Evolutionary conservation across 1,140 invertebrate species (phyloP).

Genomic region (Oedothorax gibbosus): DNA sequence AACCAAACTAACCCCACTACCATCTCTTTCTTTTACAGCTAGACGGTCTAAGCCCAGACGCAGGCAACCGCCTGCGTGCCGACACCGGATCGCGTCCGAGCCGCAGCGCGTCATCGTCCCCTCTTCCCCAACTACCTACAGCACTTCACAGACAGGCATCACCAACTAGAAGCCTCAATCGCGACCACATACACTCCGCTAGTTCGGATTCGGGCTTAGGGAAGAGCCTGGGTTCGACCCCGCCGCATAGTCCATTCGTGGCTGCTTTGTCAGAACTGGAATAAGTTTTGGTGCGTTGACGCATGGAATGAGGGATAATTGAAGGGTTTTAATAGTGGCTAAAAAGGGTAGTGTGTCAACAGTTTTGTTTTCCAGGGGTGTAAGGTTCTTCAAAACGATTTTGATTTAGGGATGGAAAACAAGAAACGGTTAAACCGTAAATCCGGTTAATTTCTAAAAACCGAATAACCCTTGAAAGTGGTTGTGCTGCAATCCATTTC

Average conservation of each 20-base stretch:
- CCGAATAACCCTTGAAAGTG: too few relatives aligned
- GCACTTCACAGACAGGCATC: slow-evolving; percentile 49
- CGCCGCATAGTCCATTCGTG: slow-evolving; percentile 63
- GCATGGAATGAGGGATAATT: too few relatives aligned
- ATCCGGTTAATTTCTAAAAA: too few relatives aligned
- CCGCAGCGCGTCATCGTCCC: slow-evolving; percentile 60
- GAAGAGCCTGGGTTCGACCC: slow-evolving; percentile 62
- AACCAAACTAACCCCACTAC: background rate
- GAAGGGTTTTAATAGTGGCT: too few relatives aligned
- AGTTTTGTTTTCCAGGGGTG: too few relatives aligned
- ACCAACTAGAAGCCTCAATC: slow-evolving; percentile 58
- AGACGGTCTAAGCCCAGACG: slow-evolving; percentile 50
- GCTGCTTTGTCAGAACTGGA: background rate
- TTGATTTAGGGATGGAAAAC: too few relatives aligned
- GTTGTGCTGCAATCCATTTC: too few relatives aligned
- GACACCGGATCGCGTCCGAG: slow-evolving; percentile 50
- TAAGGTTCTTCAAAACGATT: too few relatives aligned
- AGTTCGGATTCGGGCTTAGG: slow-evolving; percentile 65
- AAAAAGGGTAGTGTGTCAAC: too few relatives aligned
- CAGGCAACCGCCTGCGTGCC: slow-evolving; percentile 37
- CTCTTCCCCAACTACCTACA: slow-evolving; percentile 56
- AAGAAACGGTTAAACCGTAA: too few relatives aligned
- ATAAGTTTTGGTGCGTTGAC: too few relatives aligned
- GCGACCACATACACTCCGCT: slow-evolving; percentile 62
- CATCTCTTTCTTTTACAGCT: slow-evolving; percentile 36